phyloP scores from a whole-genome alignment of 2,888 invertebrate species.

The Himalopsyche kuldschensis region DNA sequence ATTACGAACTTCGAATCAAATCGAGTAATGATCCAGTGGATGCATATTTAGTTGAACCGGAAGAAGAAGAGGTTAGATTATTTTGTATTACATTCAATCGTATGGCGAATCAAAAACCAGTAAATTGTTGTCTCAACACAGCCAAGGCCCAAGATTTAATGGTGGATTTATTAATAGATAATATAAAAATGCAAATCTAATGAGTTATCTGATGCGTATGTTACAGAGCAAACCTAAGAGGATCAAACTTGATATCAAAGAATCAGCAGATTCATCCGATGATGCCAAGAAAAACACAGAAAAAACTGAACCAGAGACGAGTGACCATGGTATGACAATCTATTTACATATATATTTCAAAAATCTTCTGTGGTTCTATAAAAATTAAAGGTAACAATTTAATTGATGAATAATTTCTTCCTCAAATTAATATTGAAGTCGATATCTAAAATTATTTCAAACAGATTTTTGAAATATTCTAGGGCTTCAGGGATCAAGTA shows the following conservation, averaged over 20 bases:
- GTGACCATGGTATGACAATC: background rate
- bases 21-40: conserved; percentile 28
- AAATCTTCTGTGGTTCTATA: no score
- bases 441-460: no score
- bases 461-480: no score
- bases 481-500: no score
- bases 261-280: background rate
- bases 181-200: background rate
- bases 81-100: background rate
- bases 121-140: background rate
- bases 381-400: no score
- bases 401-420: no score
- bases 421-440: no score
- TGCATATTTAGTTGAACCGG: conserved; percentile 16
- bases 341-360: background rate
- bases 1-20: conserved; percentile 27
- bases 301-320: background rate
- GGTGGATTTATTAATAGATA: background rate
- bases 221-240: background rate
- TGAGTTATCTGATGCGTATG: background rate
- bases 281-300: background rate
- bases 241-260: conserved; percentile 1
- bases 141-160: background rate
- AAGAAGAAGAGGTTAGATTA: conserved; percentile 11
- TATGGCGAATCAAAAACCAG: background rate